phyloP scores from a whole-genome alignment of 2,797 vertebrate species.

The Tragopan temminckii region DNA sequence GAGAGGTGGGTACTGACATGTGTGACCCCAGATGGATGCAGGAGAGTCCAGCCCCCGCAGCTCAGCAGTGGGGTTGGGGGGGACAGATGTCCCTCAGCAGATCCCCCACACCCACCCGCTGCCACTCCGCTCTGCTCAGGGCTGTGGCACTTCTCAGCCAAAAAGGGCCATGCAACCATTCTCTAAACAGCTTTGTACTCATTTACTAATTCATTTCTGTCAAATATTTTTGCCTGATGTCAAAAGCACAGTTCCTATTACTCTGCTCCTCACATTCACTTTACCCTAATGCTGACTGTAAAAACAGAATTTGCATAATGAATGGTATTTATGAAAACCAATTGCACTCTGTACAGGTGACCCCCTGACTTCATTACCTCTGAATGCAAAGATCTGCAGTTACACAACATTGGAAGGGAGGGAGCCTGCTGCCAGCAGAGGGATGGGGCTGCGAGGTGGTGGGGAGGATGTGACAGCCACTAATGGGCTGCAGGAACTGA shows the following conservation, averaged over 20 bases:
- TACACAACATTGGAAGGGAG: no score
- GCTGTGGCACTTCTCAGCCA: background rate
- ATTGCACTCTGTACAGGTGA: constrained; percentile 24
- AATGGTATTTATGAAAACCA: constrained; percentile 60
- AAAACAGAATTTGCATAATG: constrained; percentile 72
- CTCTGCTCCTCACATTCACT: constrained; percentile 12
- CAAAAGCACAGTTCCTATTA: background rate
- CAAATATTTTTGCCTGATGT: constrained; percentile 1
- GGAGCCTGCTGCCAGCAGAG: no score
- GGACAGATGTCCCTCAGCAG: background rate
- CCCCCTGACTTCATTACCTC: constrained; percentile 53
- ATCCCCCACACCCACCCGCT: no score
- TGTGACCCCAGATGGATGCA: rapidly evolving
- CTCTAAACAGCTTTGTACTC: background rate
- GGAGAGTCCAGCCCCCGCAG: background rate
- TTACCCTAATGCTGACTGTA: constrained; percentile 49
- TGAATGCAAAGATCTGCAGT: no score
- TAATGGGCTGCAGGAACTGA: no score
- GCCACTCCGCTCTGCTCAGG: background rate
- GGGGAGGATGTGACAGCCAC: no score
- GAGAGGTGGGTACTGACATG: background rate
- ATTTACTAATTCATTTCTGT: constrained; percentile 21
- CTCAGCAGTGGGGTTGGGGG: no score
- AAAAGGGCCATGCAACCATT: background rate
- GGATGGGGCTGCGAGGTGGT: no score